Evolutionary conservation across 2,113 vertebrate genomes (phyloP).

Genomic region (Apteryx mantelli): DNA sequence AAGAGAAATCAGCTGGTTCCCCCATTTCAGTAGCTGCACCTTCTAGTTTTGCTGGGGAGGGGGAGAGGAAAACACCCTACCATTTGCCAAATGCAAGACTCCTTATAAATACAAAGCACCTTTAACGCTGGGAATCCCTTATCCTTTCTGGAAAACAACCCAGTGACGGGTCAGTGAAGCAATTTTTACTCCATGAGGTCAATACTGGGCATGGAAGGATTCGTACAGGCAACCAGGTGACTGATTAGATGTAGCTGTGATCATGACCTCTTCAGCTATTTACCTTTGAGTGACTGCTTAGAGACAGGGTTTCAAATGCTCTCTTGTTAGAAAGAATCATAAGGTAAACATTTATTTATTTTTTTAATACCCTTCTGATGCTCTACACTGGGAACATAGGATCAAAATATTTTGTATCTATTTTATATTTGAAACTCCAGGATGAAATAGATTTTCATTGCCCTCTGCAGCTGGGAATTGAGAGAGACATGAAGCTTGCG

Average conservation of each 20-base stretch:
- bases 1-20: constrained; percentile 29
- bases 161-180: constrained; percentile 52
- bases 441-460: not conserved
- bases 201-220: constrained; percentile 40
- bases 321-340: not conserved
- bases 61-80: not conserved
- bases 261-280: constrained; percentile 35
- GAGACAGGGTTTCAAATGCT: not conserved
- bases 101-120: not conserved
- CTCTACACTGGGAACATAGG: rapidly evolving
- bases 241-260: constrained; percentile 41
- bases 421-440: not conserved
- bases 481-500: not conserved
- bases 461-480: not conserved
- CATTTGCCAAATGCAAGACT: not conserved
- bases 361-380: not conserved
- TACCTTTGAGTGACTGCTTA: constrained; percentile 20
- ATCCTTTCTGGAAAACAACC: constrained; percentile 44
- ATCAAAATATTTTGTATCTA: not conserved
- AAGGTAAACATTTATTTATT: not conserved
- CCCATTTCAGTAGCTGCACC: constrained; percentile 3
- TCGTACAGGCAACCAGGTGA: constrained; percentile 13
- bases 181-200: constrained; percentile 43
- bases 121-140: not conserved
- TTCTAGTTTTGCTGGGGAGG: not conserved